These are phyloP conservation scores for Meiosimyza platycephala DNA, from an alignment of 2,888 invertebrate genomes.

Conservation along the genomic window DNA sequence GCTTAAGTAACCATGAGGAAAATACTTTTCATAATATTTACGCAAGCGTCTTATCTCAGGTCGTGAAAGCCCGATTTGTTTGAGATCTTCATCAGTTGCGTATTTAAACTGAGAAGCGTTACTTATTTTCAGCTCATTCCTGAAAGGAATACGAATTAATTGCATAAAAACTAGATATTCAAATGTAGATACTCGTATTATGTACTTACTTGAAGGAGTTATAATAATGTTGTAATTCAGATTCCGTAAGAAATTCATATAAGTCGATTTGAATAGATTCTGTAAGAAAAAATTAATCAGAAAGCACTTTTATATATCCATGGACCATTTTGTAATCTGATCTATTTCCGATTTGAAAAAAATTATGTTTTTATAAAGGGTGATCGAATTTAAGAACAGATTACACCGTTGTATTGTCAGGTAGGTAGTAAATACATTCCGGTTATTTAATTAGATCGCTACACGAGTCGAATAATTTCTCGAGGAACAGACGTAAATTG, in stretches of 20 bases:
- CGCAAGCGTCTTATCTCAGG: slow-evolving; percentile 95
- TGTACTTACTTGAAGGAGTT: slow-evolving; percentile 75
- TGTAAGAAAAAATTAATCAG: slow-evolving; percentile 53
- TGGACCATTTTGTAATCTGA: no score
- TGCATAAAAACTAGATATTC: slow-evolving; percentile 5
- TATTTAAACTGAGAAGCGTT: slow-evolving; percentile 92
- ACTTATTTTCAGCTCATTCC: slow-evolving; percentile 88
- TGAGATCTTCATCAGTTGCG: slow-evolving; percentile 91
- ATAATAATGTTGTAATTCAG: slow-evolving; percentile 94
- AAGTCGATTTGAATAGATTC: slow-evolving; percentile 71
- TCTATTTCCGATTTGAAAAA: no score
- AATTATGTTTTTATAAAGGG: no score
- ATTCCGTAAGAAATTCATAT: slow-evolving; percentile 92
- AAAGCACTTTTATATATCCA: slow-evolving; percentile 3
- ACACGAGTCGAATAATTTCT: no score
- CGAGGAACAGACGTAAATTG: no score
- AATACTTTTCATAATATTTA: slow-evolving; percentile 93
- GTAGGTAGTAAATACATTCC: no score
- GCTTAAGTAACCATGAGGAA: slow-evolving; percentile 91
- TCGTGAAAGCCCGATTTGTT: slow-evolving; percentile 91
- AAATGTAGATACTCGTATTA: no score
- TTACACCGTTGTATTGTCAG: no score
- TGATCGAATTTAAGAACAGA: no score
- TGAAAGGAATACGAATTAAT: slow-evolving; percentile 57
- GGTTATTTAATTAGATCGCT: no score